These are phyloP conservation scores for Pachypeltis micranthus DNA, from an alignment of 1,140 invertebrate species.

Conservation along the genomic window DNA sequence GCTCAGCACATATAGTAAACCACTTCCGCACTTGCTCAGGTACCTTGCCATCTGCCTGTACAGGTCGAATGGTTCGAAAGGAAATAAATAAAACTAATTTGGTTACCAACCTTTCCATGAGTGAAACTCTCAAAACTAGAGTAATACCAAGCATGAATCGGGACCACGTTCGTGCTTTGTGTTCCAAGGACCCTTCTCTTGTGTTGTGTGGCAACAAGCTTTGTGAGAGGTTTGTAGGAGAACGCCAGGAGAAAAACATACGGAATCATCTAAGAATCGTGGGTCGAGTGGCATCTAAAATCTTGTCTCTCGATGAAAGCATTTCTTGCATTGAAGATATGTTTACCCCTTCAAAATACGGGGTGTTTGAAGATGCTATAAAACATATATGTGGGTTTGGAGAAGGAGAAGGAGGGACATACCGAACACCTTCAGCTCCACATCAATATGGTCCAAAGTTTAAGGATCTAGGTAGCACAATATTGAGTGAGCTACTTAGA, in stretches of 20 bases:
- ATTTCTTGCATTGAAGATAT: background rate
- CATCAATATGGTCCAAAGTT: slow-evolving; percentile 9
- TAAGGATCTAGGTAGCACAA: background rate
- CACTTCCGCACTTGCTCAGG: background rate
- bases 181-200: background rate
- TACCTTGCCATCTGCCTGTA: background rate
- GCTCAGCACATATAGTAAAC: background rate
- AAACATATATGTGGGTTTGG: slow-evolving; percentile 9
- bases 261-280: background rate
- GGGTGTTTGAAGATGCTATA: background rate
- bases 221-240: background rate
- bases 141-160: background rate
- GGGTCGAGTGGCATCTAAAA: background rate
- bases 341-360: background rate
- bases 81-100: background rate
- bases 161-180: background rate
- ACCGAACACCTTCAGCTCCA: background rate
- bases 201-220: background rate
- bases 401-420: background rate
- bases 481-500: background rate
- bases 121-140: background rate
- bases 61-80: background rate
- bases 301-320: background rate
- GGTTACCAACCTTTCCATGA: background rate
- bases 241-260: background rate